phyloP scores from a whole-genome alignment of 2,888 invertebrate genomes.

The Megastigmus dorsalis region DNA sequence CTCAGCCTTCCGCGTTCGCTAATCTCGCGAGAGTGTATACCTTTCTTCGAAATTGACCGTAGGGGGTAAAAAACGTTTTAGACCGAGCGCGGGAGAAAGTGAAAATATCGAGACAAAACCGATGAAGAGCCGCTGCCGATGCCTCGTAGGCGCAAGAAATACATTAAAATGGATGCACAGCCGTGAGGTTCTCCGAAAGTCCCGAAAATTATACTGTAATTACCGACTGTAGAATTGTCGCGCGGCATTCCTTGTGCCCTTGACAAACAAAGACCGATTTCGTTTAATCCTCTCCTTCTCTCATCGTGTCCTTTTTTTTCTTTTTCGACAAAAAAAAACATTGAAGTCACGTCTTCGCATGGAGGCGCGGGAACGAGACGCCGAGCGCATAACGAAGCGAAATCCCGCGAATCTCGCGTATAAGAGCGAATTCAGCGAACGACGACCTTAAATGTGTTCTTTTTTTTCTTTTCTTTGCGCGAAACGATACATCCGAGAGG shows the following conservation, averaged over 20 bases:
- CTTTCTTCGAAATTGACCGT: neutral
- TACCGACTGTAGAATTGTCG: neutral
- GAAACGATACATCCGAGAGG: no score
- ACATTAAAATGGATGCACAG: slow-evolving; percentile 20
- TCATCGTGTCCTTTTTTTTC: no score
- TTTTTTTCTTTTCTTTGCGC: neutral
- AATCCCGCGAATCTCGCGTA: slow-evolving; percentile 26
- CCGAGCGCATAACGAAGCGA: slow-evolving; percentile 22
- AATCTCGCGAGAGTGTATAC: neutral
- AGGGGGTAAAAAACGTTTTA: slow-evolving; percentile 1
- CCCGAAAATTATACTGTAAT: slow-evolving; percentile 32
- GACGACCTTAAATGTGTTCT: slow-evolving; percentile 15
- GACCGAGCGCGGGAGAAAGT: slow-evolving; percentile 26
- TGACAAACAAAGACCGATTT: no score
- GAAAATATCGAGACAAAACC: slow-evolving; percentile 14
- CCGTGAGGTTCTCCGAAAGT: slow-evolving; percentile 16
- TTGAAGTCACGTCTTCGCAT: slow-evolving; percentile 45
- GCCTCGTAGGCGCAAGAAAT: neutral
- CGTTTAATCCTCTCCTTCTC: no score
- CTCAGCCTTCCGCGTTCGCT: neutral
- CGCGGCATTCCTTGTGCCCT: neutral
- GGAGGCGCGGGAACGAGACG: no score
- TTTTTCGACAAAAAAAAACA: no score
- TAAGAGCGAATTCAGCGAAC: slow-evolving; percentile 28
- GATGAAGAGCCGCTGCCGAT: neutral